Evolutionary conservation across 2,113 vertebrate genomes (phyloP).

Genomic region (Eupsittula cactorum): DNA sequence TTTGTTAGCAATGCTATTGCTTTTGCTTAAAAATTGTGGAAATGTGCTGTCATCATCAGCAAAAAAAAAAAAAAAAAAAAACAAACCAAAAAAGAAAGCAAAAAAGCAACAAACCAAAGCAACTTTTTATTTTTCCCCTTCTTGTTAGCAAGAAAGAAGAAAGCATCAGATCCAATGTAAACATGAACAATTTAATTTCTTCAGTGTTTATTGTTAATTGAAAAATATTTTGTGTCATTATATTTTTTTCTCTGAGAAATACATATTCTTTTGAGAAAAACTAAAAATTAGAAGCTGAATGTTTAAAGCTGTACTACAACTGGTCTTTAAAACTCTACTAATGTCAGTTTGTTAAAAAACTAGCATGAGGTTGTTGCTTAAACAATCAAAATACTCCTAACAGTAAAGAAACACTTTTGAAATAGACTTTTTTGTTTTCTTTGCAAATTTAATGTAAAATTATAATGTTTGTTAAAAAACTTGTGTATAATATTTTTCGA

Average conservation of each 20-base stretch:
- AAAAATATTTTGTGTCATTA: not conserved
- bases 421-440: not conserved
- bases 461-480: not conserved
- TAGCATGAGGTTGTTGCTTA: not conserved
- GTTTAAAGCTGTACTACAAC: not conserved
- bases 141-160: not conserved
- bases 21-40: not conserved
- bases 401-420: not conserved
- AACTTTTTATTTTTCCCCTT: accelerated
- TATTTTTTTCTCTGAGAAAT: not conserved
- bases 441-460: not conserved
- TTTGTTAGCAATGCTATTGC: not conserved
- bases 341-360: not conserved
- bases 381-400: not conserved
- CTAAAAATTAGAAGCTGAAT: not conserved
- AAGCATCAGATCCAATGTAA: not conserved
- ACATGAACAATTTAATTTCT: not conserved
- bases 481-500: not conserved
- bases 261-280: not conserved
- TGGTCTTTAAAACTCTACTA: not conserved
- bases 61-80: not conserved
- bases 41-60: not conserved
- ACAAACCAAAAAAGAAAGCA: not conserved
- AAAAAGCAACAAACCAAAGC: not conserved
- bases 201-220: not conserved